phyloP scores from a whole-genome alignment of 2,888 invertebrate species.

The Xestia sexstrigata region DNA sequence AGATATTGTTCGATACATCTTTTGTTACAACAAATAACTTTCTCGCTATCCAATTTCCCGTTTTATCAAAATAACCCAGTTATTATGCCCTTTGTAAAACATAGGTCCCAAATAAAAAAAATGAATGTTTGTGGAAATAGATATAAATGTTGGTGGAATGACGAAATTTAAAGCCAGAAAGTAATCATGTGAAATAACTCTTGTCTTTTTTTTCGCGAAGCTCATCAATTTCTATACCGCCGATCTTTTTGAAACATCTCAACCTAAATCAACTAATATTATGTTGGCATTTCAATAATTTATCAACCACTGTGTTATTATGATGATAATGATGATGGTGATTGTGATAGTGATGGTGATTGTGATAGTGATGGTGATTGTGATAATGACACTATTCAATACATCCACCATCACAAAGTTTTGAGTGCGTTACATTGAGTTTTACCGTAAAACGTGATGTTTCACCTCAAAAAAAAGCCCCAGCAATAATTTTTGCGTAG shows the following conservation, averaged over 20 bases:
- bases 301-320: conserved; percentile 36
- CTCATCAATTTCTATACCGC: background rate
- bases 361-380: no score
- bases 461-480: no score
- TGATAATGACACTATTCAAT: no score
- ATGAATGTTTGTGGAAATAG: background rate
- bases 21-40: background rate
- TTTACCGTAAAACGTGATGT: no score
- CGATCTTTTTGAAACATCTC: background rate
- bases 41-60: background rate
- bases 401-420: no score
- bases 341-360: no score
- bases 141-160: background rate
- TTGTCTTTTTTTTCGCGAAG: background rate
- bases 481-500: no score
- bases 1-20: background rate
- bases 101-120: background rate
- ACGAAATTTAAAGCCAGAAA: background rate
- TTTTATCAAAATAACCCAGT: conserved; percentile 15
- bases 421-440: no score
- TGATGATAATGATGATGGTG: no score
- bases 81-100: background rate
- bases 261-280: conserved; percentile 25
- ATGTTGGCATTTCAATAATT: conserved; percentile 38
- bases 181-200: conserved; percentile 11